These are phyloP conservation scores for Salvelinus namaycush DNA, from an alignment of 2,113 vertebrate species.

Conservation along the genomic window DNA sequence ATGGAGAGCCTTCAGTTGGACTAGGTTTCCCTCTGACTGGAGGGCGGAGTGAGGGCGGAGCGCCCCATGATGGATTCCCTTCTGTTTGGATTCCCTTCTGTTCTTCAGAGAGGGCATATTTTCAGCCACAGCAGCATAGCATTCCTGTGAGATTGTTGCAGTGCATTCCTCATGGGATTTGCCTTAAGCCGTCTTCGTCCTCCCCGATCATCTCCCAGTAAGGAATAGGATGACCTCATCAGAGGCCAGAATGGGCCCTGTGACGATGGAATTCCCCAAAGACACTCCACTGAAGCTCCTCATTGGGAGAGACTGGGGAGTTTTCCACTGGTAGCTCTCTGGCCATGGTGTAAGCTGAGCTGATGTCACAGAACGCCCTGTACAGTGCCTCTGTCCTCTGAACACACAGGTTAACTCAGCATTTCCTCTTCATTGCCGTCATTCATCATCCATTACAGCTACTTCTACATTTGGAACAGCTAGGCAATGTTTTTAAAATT, in stretches of 20 bases:
- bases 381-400: too few relatives aligned
- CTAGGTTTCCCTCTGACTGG: too few relatives aligned
- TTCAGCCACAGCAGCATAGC: too few relatives aligned
- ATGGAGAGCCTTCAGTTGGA: too few relatives aligned
- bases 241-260: slow-evolving; percentile 5
- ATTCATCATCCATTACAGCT: too few relatives aligned
- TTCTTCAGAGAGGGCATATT: too few relatives aligned
- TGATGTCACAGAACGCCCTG: neutral
- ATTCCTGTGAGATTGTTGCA: slow-evolving; percentile 49
- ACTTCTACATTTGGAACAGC: too few relatives aligned
- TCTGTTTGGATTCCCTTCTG: too few relatives aligned
- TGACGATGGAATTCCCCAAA: neutral
- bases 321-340: neutral
- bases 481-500: too few relatives aligned
- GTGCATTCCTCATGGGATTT: slow-evolving; percentile 34
- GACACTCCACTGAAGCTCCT: neutral
- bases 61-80: too few relatives aligned
- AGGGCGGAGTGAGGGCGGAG: too few relatives aligned
- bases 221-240: slow-evolving; percentile 19
- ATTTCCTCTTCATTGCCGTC: neutral
- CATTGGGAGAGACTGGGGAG: neutral
- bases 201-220: neutral
- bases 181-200: neutral
- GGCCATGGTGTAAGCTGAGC: neutral
- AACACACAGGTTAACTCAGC: neutral